A percentile compares a stretch with the other conserved stretches of the same genome.
These are phyloP conservation scores for Formica aserva DNA, from an alignment of 2,888 invertebrate species.

Conservation along the genomic window DNA sequence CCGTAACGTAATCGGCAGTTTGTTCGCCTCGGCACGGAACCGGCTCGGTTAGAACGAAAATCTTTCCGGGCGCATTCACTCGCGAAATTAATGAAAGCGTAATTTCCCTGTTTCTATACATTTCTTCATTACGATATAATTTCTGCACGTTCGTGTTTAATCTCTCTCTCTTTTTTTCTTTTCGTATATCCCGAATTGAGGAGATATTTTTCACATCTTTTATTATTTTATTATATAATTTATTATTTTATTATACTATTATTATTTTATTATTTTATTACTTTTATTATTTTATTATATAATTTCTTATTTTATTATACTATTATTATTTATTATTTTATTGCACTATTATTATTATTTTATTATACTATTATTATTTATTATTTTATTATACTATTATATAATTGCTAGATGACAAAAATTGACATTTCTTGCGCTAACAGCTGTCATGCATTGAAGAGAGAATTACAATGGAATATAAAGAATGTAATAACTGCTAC, in stretches of 20 bases:
- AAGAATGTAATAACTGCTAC: not conserved
- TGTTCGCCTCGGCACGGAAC: constrained; percentile 17
- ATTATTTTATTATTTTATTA: no score
- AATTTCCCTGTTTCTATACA: not conserved
- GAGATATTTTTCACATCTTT: not conserved
- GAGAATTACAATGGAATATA: not conserved
- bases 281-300: not conserved
- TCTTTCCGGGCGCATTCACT: constrained; percentile 39
- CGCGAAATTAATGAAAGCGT: constrained; percentile 53
- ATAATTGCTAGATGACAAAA: not conserved
- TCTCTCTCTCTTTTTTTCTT: not conserved
- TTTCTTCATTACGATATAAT: constrained; percentile 6
- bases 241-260: no score
- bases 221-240: not conserved
- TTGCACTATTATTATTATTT: no score
- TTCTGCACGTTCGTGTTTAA: not conserved
- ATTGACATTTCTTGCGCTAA: not conserved
- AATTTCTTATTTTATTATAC: no score
- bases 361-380: no score
- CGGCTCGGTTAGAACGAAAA: not conserved
- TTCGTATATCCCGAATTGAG: not conserved
- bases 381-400: not conserved
- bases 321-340: not conserved
- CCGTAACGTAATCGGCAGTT: constrained; percentile 50
- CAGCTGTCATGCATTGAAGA: not conserved